Conservation (phyloP, 2,888 invertebrate genomes). For the Quadroppia sp. region DNA sequence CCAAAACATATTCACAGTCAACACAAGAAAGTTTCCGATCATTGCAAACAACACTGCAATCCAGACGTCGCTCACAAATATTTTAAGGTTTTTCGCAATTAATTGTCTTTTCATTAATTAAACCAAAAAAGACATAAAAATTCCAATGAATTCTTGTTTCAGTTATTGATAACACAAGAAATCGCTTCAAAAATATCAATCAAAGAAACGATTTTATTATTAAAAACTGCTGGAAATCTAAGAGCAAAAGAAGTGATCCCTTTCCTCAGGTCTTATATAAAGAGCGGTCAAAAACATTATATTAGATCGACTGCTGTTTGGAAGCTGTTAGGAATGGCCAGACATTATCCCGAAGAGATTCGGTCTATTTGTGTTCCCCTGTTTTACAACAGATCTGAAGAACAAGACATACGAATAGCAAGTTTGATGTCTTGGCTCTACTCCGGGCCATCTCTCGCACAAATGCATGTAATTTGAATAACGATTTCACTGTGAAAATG, state of each 20-base stretch:
- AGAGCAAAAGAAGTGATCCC: constrained; percentile 28
- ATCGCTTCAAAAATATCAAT: neutral
- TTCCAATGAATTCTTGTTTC: neutral
- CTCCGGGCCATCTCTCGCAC: constrained; percentile 13
- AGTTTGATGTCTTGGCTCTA: neutral
- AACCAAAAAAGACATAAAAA: too few species aligned
- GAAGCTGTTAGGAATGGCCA: neutral
- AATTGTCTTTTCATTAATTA: neutral
- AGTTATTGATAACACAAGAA: constrained; percentile 10
- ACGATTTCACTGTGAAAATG: neutral
- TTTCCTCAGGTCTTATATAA: constrained; percentile 1
- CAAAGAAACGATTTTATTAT: constrained; percentile 20
- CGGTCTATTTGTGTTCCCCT: neutral
- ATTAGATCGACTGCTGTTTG: neutral
- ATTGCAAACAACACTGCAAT: constrained; percentile 7
- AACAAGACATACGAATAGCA: constrained; percentile 13
- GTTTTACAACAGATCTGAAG: constrained; percentile 14
- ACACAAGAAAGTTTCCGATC: neutral
- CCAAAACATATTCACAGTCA: constrained; percentile 14
- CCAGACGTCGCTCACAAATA: constrained; percentile 18
- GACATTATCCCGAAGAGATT: constrained; percentile 9
- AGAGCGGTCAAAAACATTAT: constrained; percentile 3
- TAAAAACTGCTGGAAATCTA: constrained; percentile 20
- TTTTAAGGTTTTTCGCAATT: constrained; percentile 5
- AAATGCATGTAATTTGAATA: neutral